Conservation (phyloP, 1,140 invertebrate species). For the Spodoptera frugiperda region DNA sequence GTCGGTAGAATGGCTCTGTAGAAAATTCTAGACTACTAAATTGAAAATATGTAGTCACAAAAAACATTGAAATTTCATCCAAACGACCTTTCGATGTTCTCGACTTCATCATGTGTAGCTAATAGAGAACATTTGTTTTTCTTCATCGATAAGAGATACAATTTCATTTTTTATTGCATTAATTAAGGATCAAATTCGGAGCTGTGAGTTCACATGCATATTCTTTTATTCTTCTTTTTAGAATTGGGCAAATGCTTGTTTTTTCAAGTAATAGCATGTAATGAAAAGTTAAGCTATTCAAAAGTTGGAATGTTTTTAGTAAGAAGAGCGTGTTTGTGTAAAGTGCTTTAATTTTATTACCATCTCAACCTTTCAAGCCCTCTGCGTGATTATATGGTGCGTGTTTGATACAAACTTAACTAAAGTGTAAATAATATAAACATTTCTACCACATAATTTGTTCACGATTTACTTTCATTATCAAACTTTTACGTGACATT, state of each 20-base stretch:
- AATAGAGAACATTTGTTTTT: background rate
- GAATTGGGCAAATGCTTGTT: too few species aligned
- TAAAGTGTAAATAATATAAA: background rate
- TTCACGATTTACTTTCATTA: background rate
- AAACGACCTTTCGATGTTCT: conserved; percentile 8
- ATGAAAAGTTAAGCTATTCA: too few species aligned
- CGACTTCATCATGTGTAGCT: background rate
- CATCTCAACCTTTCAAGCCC: too few species aligned
- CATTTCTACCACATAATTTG: background rate
- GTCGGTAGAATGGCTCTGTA: background rate
- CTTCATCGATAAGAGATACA: background rate
- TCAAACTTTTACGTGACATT: too few species aligned
- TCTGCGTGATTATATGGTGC: background rate
- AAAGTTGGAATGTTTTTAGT: too few species aligned
- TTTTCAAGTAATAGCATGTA: too few species aligned
- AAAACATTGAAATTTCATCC: conserved; percentile 10
- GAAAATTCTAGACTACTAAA: background rate
- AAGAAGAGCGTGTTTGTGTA: too few species aligned
- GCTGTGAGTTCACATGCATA: too few species aligned
- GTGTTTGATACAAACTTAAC: too few species aligned
- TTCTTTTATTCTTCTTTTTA: too few species aligned
- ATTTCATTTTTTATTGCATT: background rate
- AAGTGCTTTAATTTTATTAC: too few species aligned
- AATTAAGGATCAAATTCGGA: background rate
- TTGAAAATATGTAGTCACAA: background rate